Conservation (phyloP, 2,888 invertebrate species). For the Campoletis raptor region DNA sequence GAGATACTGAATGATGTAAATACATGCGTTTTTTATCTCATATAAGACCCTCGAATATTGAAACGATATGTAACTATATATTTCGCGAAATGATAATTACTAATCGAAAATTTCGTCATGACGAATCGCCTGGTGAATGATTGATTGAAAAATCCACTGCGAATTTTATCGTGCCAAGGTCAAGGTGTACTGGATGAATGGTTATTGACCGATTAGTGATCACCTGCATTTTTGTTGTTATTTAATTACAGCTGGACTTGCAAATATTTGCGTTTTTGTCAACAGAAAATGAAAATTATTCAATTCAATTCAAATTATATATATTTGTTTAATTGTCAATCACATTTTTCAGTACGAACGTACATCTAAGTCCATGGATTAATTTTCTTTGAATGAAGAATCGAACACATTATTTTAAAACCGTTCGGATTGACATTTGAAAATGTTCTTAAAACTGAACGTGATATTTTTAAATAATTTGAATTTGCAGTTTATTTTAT, state of each 20-base stretch:
- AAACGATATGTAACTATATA: not conserved
- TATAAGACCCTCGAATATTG: not conserved
- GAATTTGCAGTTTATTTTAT: too few species aligned
- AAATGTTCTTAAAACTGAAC: not conserved
- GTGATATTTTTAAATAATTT: too few species aligned
- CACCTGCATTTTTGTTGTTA: not conserved
- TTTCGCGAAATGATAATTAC: constrained; percentile 11
- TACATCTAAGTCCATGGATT: not conserved
- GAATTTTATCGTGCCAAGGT: constrained; percentile 22
- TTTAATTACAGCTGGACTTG: not conserved
- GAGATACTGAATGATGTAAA: not conserved
- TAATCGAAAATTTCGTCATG: constrained; percentile 45
- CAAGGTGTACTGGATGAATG: constrained; percentile 8
- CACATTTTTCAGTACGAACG: not conserved
- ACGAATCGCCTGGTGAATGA: constrained; percentile 29
- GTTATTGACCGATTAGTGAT: not conserved
- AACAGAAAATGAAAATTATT: not conserved
- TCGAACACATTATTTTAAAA: not conserved
- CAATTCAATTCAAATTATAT: too few species aligned
- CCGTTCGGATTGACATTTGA: not conserved
- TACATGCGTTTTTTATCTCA: not conserved
- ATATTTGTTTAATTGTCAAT: not conserved
- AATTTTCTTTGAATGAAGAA: not conserved
- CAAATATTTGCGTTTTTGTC: not conserved
- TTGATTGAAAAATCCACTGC: not conserved